These are phyloP conservation scores for Melanostoma scalare DNA, from an alignment of 2,888 invertebrate genomes.

Conservation along the genomic window DNA sequence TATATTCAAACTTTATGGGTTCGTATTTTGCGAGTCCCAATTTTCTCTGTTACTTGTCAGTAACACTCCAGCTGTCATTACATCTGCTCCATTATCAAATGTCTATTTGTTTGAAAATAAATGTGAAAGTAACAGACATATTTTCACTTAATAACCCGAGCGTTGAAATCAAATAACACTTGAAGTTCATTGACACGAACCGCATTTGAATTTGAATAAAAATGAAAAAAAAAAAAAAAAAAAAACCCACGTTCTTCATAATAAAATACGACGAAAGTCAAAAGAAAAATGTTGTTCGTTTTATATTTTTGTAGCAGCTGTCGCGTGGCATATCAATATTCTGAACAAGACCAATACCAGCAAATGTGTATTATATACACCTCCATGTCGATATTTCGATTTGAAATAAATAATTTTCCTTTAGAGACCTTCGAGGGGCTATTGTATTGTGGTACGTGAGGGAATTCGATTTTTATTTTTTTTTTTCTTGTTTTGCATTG, in stretches of 20 bases:
- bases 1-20: too few relatives aligned
- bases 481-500: slow-evolving; percentile 4
- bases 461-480: background rate
- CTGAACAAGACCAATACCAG: background rate
- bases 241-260: slow-evolving; percentile 19
- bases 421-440: background rate
- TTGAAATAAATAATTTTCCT: background rate
- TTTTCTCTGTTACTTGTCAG: too few relatives aligned
- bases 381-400: background rate
- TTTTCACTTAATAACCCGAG: background rate
- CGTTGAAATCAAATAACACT: slow-evolving; percentile 15
- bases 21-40: too few relatives aligned
- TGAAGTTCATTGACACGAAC: slow-evolving; percentile 35
- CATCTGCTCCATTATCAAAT: too few relatives aligned
- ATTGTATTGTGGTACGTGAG: slow-evolving; percentile 11
- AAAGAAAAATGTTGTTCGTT: slow-evolving; percentile 7
- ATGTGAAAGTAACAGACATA: too few relatives aligned
- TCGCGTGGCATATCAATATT: slow-evolving; percentile 39
- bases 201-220: slow-evolving; percentile 20
- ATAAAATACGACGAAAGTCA: background rate
- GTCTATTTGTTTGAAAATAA: too few relatives aligned
- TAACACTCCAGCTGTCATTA: too few relatives aligned
- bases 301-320: slow-evolving; percentile 23
- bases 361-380: background rate
- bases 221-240: slow-evolving; percentile 28